Base-by-base conservation (phyloP, 2,113 vertebrate genomes). In the Gallinago jamesoni region DNA sequence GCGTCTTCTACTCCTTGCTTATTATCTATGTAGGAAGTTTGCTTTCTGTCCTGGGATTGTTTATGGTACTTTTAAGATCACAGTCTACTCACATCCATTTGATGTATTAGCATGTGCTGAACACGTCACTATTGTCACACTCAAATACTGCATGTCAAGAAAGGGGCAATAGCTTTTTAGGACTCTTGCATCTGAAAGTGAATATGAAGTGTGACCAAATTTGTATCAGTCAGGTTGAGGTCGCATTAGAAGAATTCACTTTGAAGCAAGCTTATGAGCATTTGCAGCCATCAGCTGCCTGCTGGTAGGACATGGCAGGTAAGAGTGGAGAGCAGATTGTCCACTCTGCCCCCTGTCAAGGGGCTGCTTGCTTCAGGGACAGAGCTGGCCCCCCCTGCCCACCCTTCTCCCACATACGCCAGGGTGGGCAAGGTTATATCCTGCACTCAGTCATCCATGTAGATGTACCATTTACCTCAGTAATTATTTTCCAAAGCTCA, bases 301-400 rank as follows among this genome's bases (percentile, higher is more conserved):
- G 27, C 27, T 76, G 7, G 23, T 59, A 10, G 50, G 33, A 39
- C 1, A 2, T 14, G 17, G 53, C 45, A 89, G 39, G 31, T 55
- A 37, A 5, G 27, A 18, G 33, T 8, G 10, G 16, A 66, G 31
- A 45, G 3, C 27, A 18, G 17, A 24, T 22, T 22, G 23, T 43
- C 52, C 2, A 0, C 30, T 8, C 16, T 1, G 0, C 41, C 13
- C 24, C 13, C 30, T 3, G 1, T n/a, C 50, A 25, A 75, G 16
- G 16, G 24, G 16, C 27, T 19, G 31, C 57, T 77, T 28, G 52
- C 14, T 30, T 5, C 24, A n/a, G 27, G 24, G 22, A 14, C 8
- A 22, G 28, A 69, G 41, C 63, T 74, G 12, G 45, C 20, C 35
- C 23, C 11, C 39, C 27, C 27, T 30, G 27, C 52, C 27, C 52